Evolutionary conservation across 2,113 vertebrate species (phyloP).

Genomic region (Pogona vitticeps): DNA sequence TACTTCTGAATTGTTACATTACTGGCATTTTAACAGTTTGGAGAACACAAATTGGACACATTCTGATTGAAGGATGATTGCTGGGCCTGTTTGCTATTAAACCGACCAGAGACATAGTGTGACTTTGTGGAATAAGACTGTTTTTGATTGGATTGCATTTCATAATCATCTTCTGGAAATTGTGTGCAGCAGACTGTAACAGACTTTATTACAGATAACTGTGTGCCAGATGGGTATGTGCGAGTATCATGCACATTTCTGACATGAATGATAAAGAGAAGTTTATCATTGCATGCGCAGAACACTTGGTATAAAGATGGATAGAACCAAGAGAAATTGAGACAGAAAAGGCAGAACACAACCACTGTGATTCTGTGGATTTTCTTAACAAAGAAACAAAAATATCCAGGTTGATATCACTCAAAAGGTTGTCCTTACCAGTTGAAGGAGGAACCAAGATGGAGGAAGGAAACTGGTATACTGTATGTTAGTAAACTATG

Average conservation of each 20-base stretch:
- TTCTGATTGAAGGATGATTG: neutral
- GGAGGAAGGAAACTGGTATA: neutral
- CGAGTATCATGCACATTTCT: conserved; percentile 1
- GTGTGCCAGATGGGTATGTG: conserved; percentile 25
- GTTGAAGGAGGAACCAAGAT: neutral
- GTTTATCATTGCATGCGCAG: neutral
- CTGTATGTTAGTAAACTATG: neutral
- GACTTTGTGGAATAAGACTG: conserved; percentile 51
- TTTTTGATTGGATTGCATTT: conserved; percentile 58
- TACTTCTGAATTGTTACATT: neutral
- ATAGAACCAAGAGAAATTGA: neutral
- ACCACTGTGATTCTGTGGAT: neutral
- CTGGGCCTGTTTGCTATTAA: conserved; percentile 7
- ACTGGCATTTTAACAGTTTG: neutral
- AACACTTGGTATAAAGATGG: neutral
- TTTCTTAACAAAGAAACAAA: neutral
- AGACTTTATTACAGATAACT: conserved; percentile 40
- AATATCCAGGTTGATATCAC: neutral
- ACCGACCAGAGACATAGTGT: conserved; percentile 38
- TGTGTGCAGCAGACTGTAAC: conserved; percentile 57
- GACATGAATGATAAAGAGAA: neutral
- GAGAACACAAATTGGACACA: neutral
- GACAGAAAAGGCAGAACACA: neutral
- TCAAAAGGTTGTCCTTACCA: neutral
- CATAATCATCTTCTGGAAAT: conserved; percentile 60